phyloP scores from a whole-genome alignment of 2,113 vertebrate genomes.

The Archilochus colubris region DNA sequence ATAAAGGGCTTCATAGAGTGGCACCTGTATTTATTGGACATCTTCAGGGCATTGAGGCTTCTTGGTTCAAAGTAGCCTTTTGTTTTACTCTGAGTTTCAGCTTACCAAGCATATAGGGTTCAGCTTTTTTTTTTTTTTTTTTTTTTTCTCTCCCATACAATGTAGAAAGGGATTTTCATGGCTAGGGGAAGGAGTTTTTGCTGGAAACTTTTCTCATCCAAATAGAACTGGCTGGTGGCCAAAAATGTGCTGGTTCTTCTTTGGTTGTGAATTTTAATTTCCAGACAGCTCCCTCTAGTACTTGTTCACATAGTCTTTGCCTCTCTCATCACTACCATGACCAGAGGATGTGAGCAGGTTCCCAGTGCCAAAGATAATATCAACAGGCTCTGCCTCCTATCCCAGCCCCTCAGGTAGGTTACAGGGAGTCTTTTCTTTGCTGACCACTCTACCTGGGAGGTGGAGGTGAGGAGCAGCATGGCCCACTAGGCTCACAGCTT shows the following conservation, averaged over 20 bases:
- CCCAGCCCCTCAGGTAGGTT: neutral
- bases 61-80: neutral
- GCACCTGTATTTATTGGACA: neutral
- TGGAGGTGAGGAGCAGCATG: neutral
- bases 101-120: neutral
- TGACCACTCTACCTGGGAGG: neutral
- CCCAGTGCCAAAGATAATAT: neutral
- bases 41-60: neutral
- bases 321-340: neutral
- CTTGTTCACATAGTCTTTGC: neutral
- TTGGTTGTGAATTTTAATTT: slow-evolving; percentile 68
- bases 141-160: neutral
- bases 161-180: slow-evolving; percentile 61
- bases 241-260: slow-evolving; percentile 48
- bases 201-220: slow-evolving; percentile 51
- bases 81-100: slow-evolving; percentile 1
- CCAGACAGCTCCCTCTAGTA: slow-evolving; percentile 15
- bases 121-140: neutral
- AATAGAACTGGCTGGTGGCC: slow-evolving; percentile 25
- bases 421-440: neutral
- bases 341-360: neutral
- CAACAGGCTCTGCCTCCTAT: neutral
- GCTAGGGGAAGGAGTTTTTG: slow-evolving; percentile 38
- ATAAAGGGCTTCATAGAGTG: neutral
- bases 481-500: neutral